Evolutionary conservation across 2,888 invertebrate genomes (phyloP).

Genomic region (Chirona hameri): DNA sequence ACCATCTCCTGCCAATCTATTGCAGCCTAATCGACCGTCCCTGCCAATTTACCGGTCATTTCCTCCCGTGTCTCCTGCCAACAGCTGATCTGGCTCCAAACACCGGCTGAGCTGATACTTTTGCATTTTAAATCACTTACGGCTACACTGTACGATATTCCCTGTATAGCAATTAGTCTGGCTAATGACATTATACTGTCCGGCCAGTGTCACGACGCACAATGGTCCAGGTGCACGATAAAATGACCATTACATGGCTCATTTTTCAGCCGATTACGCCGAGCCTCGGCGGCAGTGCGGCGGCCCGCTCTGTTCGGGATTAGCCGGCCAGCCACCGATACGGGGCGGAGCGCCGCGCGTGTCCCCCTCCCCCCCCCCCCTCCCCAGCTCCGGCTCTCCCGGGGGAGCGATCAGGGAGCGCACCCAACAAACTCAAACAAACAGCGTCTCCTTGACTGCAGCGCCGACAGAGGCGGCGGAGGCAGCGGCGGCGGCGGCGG

Average conservation of each 20-base stretch:
- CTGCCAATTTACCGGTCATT: too few relatives aligned
- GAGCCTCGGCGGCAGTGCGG: neutral
- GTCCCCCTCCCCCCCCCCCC: neutral
- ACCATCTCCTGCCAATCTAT: too few relatives aligned
- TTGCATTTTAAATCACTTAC: neutral
- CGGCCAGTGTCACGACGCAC: neutral
- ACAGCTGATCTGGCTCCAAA: too few relatives aligned
- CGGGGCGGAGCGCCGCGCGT: neutral
- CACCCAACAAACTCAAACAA: slow-evolving; percentile 13
- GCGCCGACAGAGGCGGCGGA: neutral
- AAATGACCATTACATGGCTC: slow-evolving; percentile 7
- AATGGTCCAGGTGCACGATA: slow-evolving; percentile 24
- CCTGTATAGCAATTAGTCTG: neutral
- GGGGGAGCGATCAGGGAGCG: neutral
- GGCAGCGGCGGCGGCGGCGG: neutral
- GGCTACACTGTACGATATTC: neutral
- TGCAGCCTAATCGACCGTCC: too few relatives aligned
- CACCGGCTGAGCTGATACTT: too few relatives aligned
- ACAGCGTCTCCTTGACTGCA: neutral
- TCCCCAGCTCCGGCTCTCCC: neutral
- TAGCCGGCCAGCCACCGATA: neutral
- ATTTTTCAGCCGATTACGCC: slow-evolving; percentile 24
- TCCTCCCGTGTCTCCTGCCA: too few relatives aligned
- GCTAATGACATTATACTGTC: neutral
- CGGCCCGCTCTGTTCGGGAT: too few relatives aligned